A percentile compares a stretch with the other conserved stretches of the same genome.
Evolutionary conservation across 23 tunicate species (phyloP).

Genomic region (Botrylloides violaceus): DNA sequence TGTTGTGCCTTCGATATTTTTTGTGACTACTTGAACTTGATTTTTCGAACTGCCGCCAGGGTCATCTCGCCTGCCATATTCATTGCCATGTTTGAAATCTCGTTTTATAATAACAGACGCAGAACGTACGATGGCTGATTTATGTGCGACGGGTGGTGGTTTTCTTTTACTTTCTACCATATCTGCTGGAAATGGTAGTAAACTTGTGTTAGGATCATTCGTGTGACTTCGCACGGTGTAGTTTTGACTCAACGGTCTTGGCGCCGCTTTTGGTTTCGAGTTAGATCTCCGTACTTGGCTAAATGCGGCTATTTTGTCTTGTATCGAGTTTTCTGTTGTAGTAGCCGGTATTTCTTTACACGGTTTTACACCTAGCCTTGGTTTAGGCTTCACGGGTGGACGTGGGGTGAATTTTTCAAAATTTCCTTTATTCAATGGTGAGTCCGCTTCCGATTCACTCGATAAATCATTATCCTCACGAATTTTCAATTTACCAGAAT

Average conservation of each 20-base stretch:
- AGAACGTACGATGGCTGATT: background rate
- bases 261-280: too few species aligned
- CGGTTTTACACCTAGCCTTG: background rate
- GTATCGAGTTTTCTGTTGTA: too few species aligned
- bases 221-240: too few species aligned
- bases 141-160: background rate
- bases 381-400: background rate
- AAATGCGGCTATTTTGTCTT: too few species aligned
- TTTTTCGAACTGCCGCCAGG: background rate
- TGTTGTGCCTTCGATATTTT: background rate
- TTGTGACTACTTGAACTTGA: background rate
- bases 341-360: background rate
- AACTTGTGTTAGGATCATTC: too few species aligned
- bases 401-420: background rate
- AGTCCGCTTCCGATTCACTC: background rate
- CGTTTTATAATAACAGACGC: background rate
- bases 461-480: background rate
- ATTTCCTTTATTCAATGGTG: background rate
- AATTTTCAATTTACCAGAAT: background rate
- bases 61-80: background rate
- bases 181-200: too few species aligned
- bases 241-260: background rate
- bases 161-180: background rate
- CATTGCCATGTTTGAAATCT: background rate
- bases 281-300: too few species aligned